Evolutionary conservation across 2,113 vertebrate genomes (phyloP).

Genomic region (Chrysemys picta): DNA sequence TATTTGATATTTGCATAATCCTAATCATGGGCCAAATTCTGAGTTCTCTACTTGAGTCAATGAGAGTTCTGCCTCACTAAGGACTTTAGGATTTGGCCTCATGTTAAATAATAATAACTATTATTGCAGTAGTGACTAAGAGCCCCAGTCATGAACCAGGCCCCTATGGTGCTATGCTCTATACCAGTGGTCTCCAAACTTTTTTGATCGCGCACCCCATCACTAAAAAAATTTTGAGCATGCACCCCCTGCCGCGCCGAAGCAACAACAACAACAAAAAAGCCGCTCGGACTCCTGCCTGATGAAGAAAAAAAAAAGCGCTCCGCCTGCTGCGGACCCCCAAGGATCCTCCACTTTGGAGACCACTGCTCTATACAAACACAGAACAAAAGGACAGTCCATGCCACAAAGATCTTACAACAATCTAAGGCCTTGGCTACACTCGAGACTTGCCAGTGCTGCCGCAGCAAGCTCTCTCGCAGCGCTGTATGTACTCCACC

Average conservation of each 20-base stretch:
- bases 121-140: background rate
- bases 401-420: background rate
- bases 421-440: background rate
- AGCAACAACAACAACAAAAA: no score
- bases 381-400: background rate
- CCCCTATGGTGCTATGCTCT: background rate
- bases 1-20: background rate
- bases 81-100: background rate
- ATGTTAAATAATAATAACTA: background rate
- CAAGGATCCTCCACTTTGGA: no score
- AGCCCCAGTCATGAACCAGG: background rate
- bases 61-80: background rate
- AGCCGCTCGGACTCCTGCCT: no score
- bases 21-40: background rate
- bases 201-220: no score
- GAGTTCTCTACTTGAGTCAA: background rate
- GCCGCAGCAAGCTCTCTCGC: no score
- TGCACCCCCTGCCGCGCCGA: no score
- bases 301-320: no score
- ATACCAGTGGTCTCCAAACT: background rate
- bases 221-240: no score
- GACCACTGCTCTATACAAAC: background rate
- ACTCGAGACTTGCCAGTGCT: no score
- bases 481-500: no score
- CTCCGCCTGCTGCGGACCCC: no score